Evolutionary conservation across 2,888 invertebrate genomes (phyloP).

Genomic region (Chrysopilus asiliformis): DNA sequence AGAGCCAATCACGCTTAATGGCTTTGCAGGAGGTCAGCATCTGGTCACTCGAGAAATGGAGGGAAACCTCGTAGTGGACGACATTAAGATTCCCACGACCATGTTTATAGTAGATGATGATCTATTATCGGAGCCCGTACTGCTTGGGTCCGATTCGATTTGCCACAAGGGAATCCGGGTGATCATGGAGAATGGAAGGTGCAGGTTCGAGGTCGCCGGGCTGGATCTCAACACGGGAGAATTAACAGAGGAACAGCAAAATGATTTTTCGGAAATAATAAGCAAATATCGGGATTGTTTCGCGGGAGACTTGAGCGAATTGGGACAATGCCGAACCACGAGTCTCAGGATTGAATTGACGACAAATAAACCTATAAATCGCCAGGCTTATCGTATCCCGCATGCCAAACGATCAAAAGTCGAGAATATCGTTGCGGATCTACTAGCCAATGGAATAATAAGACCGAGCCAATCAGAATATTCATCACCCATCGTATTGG

Average conservation of each 20-base stretch:
- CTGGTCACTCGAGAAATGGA: neutral
- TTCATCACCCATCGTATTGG: conserved; percentile 19
- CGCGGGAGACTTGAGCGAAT: neutral
- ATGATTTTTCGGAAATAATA: neutral
- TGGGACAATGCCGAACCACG: neutral
- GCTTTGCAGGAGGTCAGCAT: neutral
- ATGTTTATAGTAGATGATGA: neutral
- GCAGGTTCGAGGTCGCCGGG: neutral
- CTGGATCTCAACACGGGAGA: neutral
- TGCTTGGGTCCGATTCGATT: neutral
- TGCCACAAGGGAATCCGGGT: neutral
- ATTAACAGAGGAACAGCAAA: neutral
- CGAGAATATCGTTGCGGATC: conserved; percentile 8
- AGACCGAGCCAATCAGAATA: conserved; percentile 12
- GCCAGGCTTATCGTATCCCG: conserved; percentile 8
- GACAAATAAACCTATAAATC: conserved; percentile 6
- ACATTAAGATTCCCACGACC: neutral
- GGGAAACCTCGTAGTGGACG: neutral
- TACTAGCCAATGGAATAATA: conserved; percentile 10
- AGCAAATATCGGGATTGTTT: neutral
- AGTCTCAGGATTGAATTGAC: conserved; percentile 9
- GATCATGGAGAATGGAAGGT: neutral
- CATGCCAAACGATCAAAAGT: conserved; percentile 8
- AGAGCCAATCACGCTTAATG: too few species aligned
- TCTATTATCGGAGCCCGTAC: neutral